These are phyloP conservation scores for Mormyrops boulengeri DNA, from an alignment of 2,797 vertebrate species.

Conservation along the genomic window DNA sequence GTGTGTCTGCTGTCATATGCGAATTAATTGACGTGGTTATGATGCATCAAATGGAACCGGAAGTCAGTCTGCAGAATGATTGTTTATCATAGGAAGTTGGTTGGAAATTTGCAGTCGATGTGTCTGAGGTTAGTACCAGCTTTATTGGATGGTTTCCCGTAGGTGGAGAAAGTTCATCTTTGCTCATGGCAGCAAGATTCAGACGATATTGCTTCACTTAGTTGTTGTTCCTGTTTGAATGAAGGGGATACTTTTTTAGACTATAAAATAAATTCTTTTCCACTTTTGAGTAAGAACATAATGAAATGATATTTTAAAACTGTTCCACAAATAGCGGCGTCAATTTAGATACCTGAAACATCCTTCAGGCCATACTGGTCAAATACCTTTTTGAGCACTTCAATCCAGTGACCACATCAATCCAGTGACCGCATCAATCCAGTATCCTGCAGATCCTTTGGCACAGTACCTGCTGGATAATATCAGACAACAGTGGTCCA, in stretches of 20 bases:
- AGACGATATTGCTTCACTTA: neutral
- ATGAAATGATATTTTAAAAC: neutral
- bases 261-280: neutral
- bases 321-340: neutral
- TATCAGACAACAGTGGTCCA: neutral
- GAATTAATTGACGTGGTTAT: neutral
- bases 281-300: neutral
- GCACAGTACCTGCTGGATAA: neutral
- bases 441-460: neutral
- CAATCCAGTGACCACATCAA: neutral
- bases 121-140: conserved; percentile 15
- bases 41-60: neutral
- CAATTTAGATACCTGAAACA: neutral
- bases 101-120: neutral
- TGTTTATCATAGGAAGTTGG: neutral
- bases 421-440: neutral
- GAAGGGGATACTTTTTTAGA: neutral
- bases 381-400: neutral
- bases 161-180: neutral
- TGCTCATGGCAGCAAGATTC: neutral
- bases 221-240: neutral
- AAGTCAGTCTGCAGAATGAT: conserved; percentile 6
- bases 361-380: neutral
- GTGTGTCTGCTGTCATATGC: neutral
- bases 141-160: neutral